phyloP scores from a whole-genome alignment of 2,113 vertebrate genomes.

The Morone chrysops region DNA sequence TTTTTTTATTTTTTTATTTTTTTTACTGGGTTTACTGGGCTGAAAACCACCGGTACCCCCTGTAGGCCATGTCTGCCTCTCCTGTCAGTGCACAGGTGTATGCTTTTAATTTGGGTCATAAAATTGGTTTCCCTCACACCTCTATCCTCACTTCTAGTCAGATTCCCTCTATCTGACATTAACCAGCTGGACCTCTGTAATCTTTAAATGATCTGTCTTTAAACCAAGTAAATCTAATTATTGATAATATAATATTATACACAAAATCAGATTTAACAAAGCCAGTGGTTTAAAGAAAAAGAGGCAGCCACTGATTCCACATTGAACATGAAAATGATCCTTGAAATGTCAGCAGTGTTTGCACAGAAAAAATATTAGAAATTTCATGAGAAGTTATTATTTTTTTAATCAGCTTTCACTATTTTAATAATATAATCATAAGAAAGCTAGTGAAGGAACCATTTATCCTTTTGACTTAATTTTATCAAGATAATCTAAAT shows the following conservation, averaged over 20 bases:
- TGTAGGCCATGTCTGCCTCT: not conserved
- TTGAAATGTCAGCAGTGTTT: not conserved
- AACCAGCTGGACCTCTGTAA: not conserved
- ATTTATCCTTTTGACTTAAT: not conserved
- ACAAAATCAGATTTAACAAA: not conserved
- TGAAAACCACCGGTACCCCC: not conserved
- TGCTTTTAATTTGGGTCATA: conserved; percentile 26
- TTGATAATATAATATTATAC: not conserved
- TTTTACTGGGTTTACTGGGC: not conserved
- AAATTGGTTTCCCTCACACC: not conserved
- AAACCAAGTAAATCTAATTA: not conserved
- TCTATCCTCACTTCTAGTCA: not conserved
- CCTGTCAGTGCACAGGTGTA: conserved; percentile 46
- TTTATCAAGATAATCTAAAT: conserved; percentile 20
- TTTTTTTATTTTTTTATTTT: no score
- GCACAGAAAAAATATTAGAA: not conserved
- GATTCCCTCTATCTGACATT: not conserved
- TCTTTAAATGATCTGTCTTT: not conserved
- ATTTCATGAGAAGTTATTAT: not conserved
- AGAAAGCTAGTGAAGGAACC: not conserved
- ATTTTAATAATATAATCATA: not conserved
- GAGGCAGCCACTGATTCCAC: not conserved
- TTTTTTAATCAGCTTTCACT: not conserved
- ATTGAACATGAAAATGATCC: not conserved
- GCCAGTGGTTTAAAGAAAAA: not conserved